Base-by-base conservation (phyloP, 2,113 vertebrate species). In the Bubo bubo region DNA sequence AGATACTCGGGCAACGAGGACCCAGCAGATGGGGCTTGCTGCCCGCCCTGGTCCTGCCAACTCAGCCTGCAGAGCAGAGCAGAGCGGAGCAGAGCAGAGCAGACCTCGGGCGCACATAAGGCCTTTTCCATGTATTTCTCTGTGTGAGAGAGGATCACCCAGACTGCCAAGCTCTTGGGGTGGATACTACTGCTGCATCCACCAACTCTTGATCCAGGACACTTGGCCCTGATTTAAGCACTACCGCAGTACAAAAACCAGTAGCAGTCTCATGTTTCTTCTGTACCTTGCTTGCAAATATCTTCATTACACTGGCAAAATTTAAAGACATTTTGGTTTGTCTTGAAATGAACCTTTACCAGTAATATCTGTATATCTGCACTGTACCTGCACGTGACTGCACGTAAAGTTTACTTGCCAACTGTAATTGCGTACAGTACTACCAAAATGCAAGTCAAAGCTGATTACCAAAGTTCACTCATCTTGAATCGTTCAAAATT, bases 101-200 rank as follows among this genome's bases (percentile, higher is more conserved):
- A 58, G 30, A 56, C 5, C 43, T 64, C 2, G 1, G 35, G 72
- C 47, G 50, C 66, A 21, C 0, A 0, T 30, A 62, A 88, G 56
- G 60, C 49, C 30, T 75, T 64, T 74, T 53, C 56, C 43, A 12
- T 5, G 8, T 47, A 17, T 63, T 96, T 93, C n/a, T 86, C 50
- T 34, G 8, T 2, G 32, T n/a, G 62, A 88, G 35, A 37, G 47
- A 8, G 27, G 21, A 53, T 74, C 67, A 30, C 30, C 0, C 0
- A 84, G 64, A 50, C 72, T 80, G 49, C 74, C 59, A 64, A 16
- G 32, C n/a, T 83, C 28, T 45, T 47, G 49, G 27, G 62, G 35
- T 53, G 59, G 56, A 22, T 27, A 37, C 13, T 20, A 10, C 52
- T 90, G 50, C 85, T 55, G 49, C 66, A 47, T 63, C 41, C 8